Conservation (phyloP, 2,797 vertebrate genomes). For the Parotocinclus haroldoi region DNA sequence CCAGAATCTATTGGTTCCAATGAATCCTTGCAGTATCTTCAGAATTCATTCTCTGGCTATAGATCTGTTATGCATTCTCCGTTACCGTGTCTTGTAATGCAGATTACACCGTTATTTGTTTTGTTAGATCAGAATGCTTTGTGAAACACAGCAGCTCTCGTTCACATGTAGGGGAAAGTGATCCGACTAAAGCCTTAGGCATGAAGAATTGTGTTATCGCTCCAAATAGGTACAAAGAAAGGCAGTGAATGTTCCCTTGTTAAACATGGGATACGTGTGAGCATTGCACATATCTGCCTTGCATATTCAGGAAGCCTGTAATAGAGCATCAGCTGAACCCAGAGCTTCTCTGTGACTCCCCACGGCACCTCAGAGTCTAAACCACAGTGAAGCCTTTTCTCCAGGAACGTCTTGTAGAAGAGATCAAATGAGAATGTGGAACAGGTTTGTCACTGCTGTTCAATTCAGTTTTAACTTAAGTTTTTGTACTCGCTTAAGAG, state of each 20-base stretch:
- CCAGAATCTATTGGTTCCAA: too few species aligned
- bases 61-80: too few species aligned
- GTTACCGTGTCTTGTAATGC: neutral
- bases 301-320: constrained; percentile 18
- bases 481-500: too few species aligned
- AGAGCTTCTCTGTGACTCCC: constrained; percentile 20
- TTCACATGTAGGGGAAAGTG: constrained; percentile 21
- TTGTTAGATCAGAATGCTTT: constrained; percentile 11
- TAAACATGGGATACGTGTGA: constrained; percentile 23
- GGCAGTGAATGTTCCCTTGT: constrained; percentile 22
- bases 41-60: too few species aligned
- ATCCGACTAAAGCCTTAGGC: constrained; percentile 62
- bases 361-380: constrained; percentile 3
- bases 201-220: constrained; percentile 57
- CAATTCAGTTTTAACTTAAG: too few species aligned
- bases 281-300: constrained; percentile 6
- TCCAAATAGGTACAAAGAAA: constrained; percentile 34
- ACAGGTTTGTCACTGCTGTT: too few species aligned
- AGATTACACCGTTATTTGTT: constrained; percentile 5
- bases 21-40: too few species aligned
- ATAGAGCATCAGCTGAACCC: constrained; percentile 13
- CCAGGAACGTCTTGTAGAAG: too few species aligned
- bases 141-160: constrained; percentile 18
- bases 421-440: too few species aligned
- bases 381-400: too few species aligned